phyloP scores from a whole-genome alignment of 92 coral and sea anemone species.

The Ricordea florida region DNA sequence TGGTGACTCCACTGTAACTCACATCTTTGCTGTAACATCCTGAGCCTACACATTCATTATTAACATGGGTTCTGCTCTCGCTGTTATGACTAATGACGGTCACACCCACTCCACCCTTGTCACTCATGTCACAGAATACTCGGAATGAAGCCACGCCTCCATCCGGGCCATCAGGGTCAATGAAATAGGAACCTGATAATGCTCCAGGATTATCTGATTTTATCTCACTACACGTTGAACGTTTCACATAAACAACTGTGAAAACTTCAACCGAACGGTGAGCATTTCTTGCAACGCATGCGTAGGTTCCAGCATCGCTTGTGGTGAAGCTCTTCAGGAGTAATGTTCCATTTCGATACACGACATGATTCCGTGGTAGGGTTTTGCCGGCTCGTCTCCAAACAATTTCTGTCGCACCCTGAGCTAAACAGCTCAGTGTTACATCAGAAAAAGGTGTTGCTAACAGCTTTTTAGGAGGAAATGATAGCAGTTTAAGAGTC shows the following conservation, averaged over 20 bases:
- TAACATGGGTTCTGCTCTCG: slow-evolving; percentile 40
- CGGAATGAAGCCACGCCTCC: slow-evolving; percentile 29
- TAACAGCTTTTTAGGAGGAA: background rate
- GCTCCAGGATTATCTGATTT: background rate
- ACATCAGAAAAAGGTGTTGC: background rate
- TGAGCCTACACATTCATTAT: background rate
- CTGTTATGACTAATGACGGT: slow-evolving; percentile 48
- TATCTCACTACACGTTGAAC: slow-evolving; percentile 40
- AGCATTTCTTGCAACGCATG: slow-evolving; percentile 47
- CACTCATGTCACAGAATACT: slow-evolving; percentile 64
- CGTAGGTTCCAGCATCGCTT: slow-evolving; percentile 30
- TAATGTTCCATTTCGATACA: slow-evolving; percentile 51
- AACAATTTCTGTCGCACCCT: slow-evolving; percentile 5
- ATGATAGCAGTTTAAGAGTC: slow-evolving; percentile 7
- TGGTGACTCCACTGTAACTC: slow-evolving; percentile 53
- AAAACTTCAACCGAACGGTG: slow-evolving; percentile 23
- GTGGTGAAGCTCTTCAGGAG: background rate
- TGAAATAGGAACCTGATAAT: slow-evolving; percentile 11
- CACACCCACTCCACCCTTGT: slow-evolving; percentile 62
- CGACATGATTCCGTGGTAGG: slow-evolving; percentile 1
- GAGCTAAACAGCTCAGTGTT: slow-evolving; percentile 7
- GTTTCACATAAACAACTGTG: slow-evolving; percentile 13
- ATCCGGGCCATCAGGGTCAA: slow-evolving; percentile 25
- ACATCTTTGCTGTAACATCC: slow-evolving; percentile 58
- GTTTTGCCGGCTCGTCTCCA: slow-evolving; percentile 11